Conservation (phyloP, 2,797 vertebrate genomes). For the Onychomys arenicola region DNA sequence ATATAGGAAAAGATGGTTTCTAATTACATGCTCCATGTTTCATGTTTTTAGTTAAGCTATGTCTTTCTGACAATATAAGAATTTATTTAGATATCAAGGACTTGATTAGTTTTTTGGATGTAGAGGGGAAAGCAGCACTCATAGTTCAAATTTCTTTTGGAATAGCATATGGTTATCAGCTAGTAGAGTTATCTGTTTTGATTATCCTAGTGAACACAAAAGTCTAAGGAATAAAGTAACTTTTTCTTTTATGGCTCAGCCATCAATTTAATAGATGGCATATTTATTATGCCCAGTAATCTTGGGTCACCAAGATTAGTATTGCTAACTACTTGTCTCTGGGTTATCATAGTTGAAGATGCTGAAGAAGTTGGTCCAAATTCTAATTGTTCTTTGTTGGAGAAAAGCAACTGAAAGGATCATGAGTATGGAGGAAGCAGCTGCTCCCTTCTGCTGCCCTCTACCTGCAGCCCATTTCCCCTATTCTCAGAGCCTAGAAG, state of each 20-base stretch:
- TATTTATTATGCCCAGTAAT: not conserved
- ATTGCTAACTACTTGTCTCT: not conserved
- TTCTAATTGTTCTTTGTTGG: not conserved
- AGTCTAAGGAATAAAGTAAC: not conserved
- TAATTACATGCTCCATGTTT: not conserved
- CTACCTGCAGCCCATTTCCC: not conserved
- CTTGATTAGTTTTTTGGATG: not conserved
- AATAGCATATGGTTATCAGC: not conserved
- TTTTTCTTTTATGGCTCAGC: not conserved
- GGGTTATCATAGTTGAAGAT: rapidly evolving
- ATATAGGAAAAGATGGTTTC: not conserved
- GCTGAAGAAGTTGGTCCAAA: not conserved
- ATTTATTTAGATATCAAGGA: not conserved
- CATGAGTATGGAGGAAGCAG: not conserved
- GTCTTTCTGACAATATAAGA: not conserved
- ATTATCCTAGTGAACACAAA: not conserved
- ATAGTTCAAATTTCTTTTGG: not conserved
- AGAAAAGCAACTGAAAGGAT: not conserved
- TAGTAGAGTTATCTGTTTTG: not conserved
- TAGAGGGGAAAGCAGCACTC: not conserved
- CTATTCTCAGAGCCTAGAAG: not conserved
- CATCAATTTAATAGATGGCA: not conserved
- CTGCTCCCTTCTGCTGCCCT: not conserved
- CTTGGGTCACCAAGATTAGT: not conserved
- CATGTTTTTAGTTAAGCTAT: not conserved